phyloP scores from a whole-genome alignment of 2,113 vertebrate species.

The Scomber japonicus region DNA sequence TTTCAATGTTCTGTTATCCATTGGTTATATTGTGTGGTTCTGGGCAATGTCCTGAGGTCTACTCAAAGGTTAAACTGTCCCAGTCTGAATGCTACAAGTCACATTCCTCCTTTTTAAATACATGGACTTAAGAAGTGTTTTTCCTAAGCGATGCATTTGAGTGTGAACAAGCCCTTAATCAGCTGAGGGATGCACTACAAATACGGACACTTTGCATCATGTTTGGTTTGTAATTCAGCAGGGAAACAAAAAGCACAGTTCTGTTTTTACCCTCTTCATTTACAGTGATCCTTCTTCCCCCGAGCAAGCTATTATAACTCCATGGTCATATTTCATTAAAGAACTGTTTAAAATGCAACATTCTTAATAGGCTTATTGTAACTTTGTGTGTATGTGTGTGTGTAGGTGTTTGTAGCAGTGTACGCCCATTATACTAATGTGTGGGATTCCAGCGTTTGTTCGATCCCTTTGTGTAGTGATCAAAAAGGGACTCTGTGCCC shows the following conservation, averaged over 20 bases:
- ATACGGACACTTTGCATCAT: slow-evolving; percentile 64
- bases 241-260: slow-evolving; percentile 53
- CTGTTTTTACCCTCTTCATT: slow-evolving; percentile 56
- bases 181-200: slow-evolving; percentile 33
- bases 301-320: slow-evolving; percentile 65
- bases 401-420: slow-evolving; percentile 17
- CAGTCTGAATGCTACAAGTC: not conserved
- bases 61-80: not conserved
- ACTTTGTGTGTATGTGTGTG: slow-evolving; percentile 40
- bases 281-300: slow-evolving; percentile 59
- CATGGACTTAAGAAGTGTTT: slow-evolving; percentile 1
- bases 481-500: slow-evolving; percentile 68
- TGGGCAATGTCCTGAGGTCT: not conserved
- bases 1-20: not conserved
- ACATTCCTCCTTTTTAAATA: not conserved
- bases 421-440: slow-evolving; percentile 21
- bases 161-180: slow-evolving; percentile 28
- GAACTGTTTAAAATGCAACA: slow-evolving; percentile 69
- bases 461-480: slow-evolving; percentile 79
- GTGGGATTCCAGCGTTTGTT: slow-evolving; percentile 52
- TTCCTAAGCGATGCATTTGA: slow-evolving; percentile 1
- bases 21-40: not conserved
- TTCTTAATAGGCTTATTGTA: slow-evolving; percentile 68
- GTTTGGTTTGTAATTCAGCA: slow-evolving; percentile 69
- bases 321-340: slow-evolving; percentile 77